Evolutionary conservation across 2,797 vertebrate genomes (phyloP).

Genomic region (Rachycentron canadum): DNA sequence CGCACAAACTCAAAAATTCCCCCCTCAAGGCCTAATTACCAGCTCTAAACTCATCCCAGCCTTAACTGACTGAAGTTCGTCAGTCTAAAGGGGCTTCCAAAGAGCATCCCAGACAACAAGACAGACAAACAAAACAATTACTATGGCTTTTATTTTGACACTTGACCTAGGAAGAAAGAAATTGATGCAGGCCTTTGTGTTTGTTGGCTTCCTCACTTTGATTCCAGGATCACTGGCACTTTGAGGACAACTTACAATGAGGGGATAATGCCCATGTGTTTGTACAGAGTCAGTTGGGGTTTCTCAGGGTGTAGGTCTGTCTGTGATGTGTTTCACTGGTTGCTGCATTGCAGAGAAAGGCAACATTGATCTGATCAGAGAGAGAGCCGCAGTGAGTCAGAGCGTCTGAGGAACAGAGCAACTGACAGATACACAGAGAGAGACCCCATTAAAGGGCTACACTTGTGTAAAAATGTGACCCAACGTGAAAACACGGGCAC

Average conservation of each 20-base stretch:
- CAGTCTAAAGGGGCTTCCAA: slow-evolving; percentile 37
- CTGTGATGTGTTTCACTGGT: slow-evolving; percentile 74
- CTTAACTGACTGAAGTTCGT: slow-evolving; percentile 43
- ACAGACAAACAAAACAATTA: slow-evolving; percentile 42
- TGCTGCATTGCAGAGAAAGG: slow-evolving; percentile 81
- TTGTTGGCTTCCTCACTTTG: slow-evolving; percentile 59
- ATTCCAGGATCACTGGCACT: slow-evolving; percentile 64
- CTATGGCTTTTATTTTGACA: slow-evolving; percentile 39
- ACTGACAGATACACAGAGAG: slow-evolving; percentile 64
- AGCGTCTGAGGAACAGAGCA: slow-evolving; percentile 60
- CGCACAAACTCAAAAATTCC: slow-evolving; percentile 13
- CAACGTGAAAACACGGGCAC: slow-evolving; percentile 34
- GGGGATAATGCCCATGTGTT: slow-evolving; percentile 53
- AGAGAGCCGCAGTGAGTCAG: slow-evolving; percentile 66
- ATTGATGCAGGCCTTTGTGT: slow-evolving; percentile 42
- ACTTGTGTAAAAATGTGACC: slow-evolving; percentile 58
- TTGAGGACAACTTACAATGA: slow-evolving; percentile 64
- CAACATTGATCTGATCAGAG: slow-evolving; percentile 83
- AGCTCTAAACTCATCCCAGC: slow-evolving; percentile 21
- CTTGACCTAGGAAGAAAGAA: slow-evolving; percentile 34
- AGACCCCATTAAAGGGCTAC: slow-evolving; percentile 63
- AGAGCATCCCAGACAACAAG: slow-evolving; percentile 18
- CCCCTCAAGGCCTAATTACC: slow-evolving; percentile 68
- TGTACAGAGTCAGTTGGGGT: slow-evolving; percentile 56
- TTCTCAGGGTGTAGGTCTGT: slow-evolving; percentile 64